phyloP scores from a whole-genome alignment of 1,140 invertebrate genomes.

The Phthorimaea operculella region DNA sequence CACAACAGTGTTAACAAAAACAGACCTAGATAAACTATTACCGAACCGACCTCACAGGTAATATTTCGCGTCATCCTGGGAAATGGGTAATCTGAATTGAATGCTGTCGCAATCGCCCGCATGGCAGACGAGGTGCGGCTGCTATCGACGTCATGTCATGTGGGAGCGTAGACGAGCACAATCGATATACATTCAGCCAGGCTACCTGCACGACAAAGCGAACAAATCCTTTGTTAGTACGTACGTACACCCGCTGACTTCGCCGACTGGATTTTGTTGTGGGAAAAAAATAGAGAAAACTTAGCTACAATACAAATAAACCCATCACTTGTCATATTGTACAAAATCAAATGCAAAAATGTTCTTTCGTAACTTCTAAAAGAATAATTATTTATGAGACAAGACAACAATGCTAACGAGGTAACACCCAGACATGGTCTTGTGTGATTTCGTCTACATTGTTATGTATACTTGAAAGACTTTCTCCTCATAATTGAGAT shows the following conservation, averaged over 20 bases:
- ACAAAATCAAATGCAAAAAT: no score
- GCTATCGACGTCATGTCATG: conserved; percentile 22
- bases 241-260: neutral
- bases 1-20: neutral
- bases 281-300: no score
- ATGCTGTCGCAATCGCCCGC: conserved; percentile 24
- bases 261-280: no score
- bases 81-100: conserved; percentile 5
- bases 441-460: conserved; percentile 1
- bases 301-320: no score
- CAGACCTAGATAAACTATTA: neutral
- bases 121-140: conserved; percentile 20
- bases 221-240: conserved; percentile 25
- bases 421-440: neutral
- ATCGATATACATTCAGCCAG: conserved; percentile 34
- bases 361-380: no score
- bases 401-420: neutral
- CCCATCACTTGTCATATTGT: no score
- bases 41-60: neutral
- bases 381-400: neutral
- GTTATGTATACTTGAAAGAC: conserved; percentile 9
- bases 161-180: conserved; percentile 43
- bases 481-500: conserved; percentile 25
- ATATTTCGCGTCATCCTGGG: neutral
- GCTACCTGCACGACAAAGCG: conserved; percentile 22